Evolutionary conservation across 2,888 invertebrate species (phyloP), one percentile per base, ranked within the genome.

Genomic region (Atethmia centrago): DNA sequence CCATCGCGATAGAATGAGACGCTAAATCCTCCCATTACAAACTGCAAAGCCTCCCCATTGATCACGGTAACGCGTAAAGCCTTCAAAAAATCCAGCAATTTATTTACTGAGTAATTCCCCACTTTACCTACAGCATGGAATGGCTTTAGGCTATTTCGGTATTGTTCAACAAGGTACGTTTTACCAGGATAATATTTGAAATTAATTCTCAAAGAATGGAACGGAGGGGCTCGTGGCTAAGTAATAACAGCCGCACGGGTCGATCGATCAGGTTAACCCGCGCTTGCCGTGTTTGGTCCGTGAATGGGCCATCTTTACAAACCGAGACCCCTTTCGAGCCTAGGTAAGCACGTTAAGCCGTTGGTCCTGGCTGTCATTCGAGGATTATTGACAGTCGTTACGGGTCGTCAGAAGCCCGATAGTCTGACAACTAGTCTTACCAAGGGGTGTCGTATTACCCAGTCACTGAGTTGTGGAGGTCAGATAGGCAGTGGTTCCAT

Each of bases 1-100:
- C 51, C 49, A 70, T 49, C 74, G 83, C 74, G 89, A 71, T 71
- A 81, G 87, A 93, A 85, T 80, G 91, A 89, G 93, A 92, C 75
- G 71, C 72, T 86, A 85, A 87, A 91, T 92, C 90, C 92, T 93
- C 91, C 94, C 92, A 93, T 94, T 94, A 94, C 93, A 93, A 94
- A 93, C 91, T 92, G 92, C 88, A 91, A 94, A 94, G 95, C 94
- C 93, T 91, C 88, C 91, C 87, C 95, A 95, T 95, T 94, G 95
- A 95, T 95, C 95, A 95, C 94, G 90, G 94, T 91, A 93, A 94
- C 92, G 93, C 94, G 94, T 91, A 94, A 95, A 95, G 94, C 95
- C 93, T 93, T 93, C 91, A 93, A 94, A 94, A 80, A 95, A 94
- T 94, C 95, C 94, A 88, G 91, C 95, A 95, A 95, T 95, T 95